Evolutionary conservation across 2,888 invertebrate species (phyloP).

Genomic region (Aspidapion aeneum): DNA sequence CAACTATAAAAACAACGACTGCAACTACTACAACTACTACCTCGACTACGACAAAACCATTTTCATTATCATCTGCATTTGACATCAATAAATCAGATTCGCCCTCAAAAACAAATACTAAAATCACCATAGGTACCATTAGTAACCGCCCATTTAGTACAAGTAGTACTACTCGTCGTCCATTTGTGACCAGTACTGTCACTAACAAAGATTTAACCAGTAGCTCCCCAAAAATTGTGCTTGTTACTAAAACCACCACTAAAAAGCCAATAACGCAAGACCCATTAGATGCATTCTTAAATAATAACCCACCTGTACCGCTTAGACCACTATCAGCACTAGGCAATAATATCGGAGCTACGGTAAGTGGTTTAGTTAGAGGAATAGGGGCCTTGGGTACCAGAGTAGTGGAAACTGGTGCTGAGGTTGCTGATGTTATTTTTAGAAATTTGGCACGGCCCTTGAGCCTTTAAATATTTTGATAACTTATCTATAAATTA

Average conservation of each 20-base stretch:
- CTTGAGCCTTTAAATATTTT: slow-evolving; percentile 14
- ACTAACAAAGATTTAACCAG: slow-evolving; percentile 19
- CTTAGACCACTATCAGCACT: slow-evolving; percentile 29
- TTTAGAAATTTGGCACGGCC: slow-evolving; percentile 30
- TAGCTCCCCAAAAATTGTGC: slow-evolving; percentile 12
- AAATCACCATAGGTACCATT: slow-evolving; percentile 19
- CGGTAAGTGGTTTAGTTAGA: slow-evolving; percentile 40
- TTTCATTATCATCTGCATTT: neutral
- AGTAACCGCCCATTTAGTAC: slow-evolving; percentile 17
- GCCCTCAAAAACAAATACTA: slow-evolving; percentile 17
- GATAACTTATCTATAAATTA: too few relatives aligned
- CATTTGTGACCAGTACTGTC: slow-evolving; percentile 16
- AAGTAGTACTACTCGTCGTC: slow-evolving; percentile 16
- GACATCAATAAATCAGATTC: slow-evolving; percentile 10
- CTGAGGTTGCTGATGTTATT: slow-evolving; percentile 43
- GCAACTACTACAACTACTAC: neutral
- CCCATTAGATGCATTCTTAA: slow-evolving; percentile 24
- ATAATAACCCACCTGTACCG: slow-evolving; percentile 25
- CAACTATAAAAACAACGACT: neutral
- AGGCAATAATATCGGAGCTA: slow-evolving; percentile 34
- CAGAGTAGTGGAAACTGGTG: slow-evolving; percentile 42
- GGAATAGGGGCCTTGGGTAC: slow-evolving; percentile 34
- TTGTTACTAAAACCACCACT: slow-evolving; percentile 19
- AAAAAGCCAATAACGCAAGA: slow-evolving; percentile 15
- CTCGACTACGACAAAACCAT: neutral